phyloP scores from a whole-genome alignment of 2,113 vertebrate genomes.

The Phodopus roborovskii region DNA sequence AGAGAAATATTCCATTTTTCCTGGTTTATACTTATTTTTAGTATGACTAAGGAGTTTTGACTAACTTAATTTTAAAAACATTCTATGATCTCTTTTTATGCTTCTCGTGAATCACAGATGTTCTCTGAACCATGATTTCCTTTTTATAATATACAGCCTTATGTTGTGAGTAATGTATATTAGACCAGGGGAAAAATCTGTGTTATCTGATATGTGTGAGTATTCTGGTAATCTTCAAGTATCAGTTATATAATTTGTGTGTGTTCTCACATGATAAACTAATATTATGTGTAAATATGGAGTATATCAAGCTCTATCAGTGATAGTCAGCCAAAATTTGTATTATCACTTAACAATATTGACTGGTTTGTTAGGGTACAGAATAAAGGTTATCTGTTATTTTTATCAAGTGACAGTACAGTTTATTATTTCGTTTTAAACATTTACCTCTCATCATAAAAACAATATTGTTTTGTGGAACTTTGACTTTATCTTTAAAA shows the following conservation, averaged over 20 bases:
- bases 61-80: not conserved
- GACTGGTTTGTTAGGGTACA: not conserved
- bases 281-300: not conserved
- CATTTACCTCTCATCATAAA: not conserved
- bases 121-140: not conserved
- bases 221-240: not conserved
- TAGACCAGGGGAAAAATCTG: not conserved
- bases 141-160: not conserved
- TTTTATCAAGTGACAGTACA: not conserved
- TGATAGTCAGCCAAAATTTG: not conserved
- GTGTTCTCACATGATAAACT: not conserved
- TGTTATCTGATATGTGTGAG: not conserved
- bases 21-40: not conserved
- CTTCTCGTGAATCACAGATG: not conserved
- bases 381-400: not conserved
- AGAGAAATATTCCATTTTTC: not conserved
- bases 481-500: not conserved
- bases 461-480: not conserved
- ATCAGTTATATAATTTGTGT: not conserved
- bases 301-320: not conserved
- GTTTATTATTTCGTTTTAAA: constrained; percentile 7
- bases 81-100: not conserved
- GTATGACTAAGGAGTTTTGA: not conserved
- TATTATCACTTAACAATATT: not conserved
- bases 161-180: not conserved